Conservation (phyloP, 2,113 vertebrate genomes). For the Miniopterus natalensis region DNA sequence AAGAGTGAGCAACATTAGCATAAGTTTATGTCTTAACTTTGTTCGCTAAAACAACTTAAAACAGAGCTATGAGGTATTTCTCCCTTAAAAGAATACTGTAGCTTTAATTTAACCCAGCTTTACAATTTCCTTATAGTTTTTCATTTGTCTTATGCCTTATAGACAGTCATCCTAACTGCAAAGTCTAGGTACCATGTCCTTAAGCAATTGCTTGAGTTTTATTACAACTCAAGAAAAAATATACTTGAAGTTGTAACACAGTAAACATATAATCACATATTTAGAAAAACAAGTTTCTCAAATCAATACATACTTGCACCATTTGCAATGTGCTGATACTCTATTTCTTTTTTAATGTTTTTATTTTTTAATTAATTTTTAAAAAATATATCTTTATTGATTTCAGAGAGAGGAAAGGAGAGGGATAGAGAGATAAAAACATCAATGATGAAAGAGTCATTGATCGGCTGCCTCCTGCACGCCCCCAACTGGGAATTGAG, state of each 20-base stretch:
- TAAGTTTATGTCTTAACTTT: not conserved
- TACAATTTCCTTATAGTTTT: not conserved
- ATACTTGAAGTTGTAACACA: not conserved
- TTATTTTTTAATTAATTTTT: not conserved
- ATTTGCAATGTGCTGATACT: not conserved
- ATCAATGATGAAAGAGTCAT: no score
- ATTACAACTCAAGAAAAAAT: conserved; percentile 47
- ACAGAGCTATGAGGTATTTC: conserved; percentile 1
- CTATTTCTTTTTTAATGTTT: not conserved
- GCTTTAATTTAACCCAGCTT: conserved; percentile 5
- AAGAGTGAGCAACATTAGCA: not conserved
- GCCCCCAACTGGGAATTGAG: no score
- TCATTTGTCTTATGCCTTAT: not conserved
- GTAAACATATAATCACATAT: not conserved
- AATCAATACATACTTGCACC: conserved; percentile 44
- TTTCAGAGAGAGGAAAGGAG: not conserved
- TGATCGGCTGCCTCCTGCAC: no score
- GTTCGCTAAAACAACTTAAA: conserved; percentile 24
- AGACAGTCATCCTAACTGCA: not conserved
- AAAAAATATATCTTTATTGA: not conserved
- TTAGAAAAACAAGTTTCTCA: not conserved
- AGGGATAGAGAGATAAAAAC: no score
- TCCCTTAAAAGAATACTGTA: not conserved
- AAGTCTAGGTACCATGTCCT: not conserved
- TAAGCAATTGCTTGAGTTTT: not conserved